Evolutionary conservation across 2,888 invertebrate genomes (phyloP), one percentile per base, ranked within the genome.

Genomic region (Rambutsinella grinnellia): DNA sequence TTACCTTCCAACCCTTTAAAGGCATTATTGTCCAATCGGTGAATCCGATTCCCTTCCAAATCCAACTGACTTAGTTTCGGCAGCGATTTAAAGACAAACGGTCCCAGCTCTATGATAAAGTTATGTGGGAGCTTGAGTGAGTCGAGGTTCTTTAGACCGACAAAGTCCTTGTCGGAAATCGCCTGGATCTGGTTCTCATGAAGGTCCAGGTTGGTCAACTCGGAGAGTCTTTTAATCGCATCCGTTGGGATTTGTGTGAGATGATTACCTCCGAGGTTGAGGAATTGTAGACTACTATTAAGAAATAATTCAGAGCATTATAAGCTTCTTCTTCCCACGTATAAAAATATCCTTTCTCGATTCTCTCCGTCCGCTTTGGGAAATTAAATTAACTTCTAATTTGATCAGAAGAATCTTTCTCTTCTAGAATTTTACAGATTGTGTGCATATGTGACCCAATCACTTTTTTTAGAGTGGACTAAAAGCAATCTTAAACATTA

Each of bases 1-100:
- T 88, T 88, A 95, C 95, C 94, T 91, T 95, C 95, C 63, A 95
- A 89, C 81, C 95, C 96, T 78, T 90, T 90, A 85, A 96, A 96
- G 26, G 95, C 95, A 83, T 93, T 93, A 76, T 93, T 92, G 86
- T 95, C 93, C 84, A 96, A 91, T 84, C 90, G 89, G 82, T 89
- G 90, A 82, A 96, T 95, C 85, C 90, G 90, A 87, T 96, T 96
- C 74, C 94, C 94, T 85, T 95, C 95, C 83, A 96, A 88, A 88
- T 96, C 95, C 85, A 96, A 88, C 3, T 95, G 95, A 87, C 94
- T 96, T 69, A 96, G 89, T 84, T 92, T 90, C 23, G 90, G 90
- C 84, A 96, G 88, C 86, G 94, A 93, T 2, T 92, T 92, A 87
- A 96, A 96, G 62, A 94, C 95, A 85, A 92, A 91, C 3, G 92